These are phyloP conservation scores for Epinephelus lanceolatus DNA, from an alignment of 2,113 vertebrate genomes.

Conservation along the genomic window DNA sequence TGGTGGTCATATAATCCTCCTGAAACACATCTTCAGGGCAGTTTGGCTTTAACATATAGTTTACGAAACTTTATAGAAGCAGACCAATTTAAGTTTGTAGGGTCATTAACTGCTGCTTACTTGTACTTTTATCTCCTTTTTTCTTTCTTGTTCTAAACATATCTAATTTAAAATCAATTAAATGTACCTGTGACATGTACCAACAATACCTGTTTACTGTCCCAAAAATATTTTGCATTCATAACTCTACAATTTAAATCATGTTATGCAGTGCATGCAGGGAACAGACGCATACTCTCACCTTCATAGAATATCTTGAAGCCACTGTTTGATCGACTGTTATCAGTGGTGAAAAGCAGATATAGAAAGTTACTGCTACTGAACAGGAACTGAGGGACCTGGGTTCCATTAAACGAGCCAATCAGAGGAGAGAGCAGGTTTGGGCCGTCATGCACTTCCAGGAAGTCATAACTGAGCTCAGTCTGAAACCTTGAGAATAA, in stretches of 20 bases:
- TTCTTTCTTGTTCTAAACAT: not conserved
- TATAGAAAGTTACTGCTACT: slow-evolving; percentile 96
- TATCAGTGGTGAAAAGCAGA: slow-evolving; percentile 98
- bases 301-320: slow-evolving; percentile 99
- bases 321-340: slow-evolving; percentile 97
- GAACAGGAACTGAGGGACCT: slow-evolving; percentile 97
- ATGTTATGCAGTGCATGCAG: not conserved
- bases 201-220: not conserved
- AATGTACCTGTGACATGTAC: not conserved
- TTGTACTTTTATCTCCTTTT: not conserved
- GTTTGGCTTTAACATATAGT: not conserved
- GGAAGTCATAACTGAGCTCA: slow-evolving; percentile 97
- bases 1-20: not conserved
- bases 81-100: not conserved
- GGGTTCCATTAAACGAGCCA: slow-evolving; percentile 97
- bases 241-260: not conserved
- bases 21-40: slow-evolving; percentile 16
- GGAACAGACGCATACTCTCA: slow-evolving; percentile 63
- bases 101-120: not conserved
- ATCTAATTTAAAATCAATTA: not conserved
- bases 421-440: slow-evolving; percentile 94
- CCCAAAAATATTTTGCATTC: not conserved
- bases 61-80: not conserved
- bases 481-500: slow-evolving; percentile 92
- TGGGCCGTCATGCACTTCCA: slow-evolving; percentile 96